Percentiles rank a stretch among this genome's conserved stretches.
phyloP scores from a whole-genome alignment of 53 echinoderm and acorn worm species.

The Paracentrotus lividus region DNA sequence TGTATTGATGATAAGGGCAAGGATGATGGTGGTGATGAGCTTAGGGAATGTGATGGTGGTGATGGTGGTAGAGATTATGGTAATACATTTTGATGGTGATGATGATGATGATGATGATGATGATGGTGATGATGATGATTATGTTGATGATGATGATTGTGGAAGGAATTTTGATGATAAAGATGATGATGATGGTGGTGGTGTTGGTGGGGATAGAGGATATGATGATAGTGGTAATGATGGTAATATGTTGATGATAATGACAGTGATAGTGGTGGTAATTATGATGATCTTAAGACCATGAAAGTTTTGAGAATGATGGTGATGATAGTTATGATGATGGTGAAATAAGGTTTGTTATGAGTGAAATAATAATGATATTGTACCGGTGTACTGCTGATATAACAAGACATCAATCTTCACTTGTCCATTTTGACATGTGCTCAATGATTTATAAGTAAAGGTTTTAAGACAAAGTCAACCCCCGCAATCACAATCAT shows the following conservation, averaged over 20 bases:
- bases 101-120: conserved; percentile 22
- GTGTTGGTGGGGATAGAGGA: not conserved
- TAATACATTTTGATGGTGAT: conserved; percentile 43
- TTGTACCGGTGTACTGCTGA: no score
- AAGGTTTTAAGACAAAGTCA: not conserved
- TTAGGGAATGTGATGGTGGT: not conserved
- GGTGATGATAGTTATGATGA: not conserved
- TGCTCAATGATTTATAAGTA: not conserved
- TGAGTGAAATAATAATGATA: no score
- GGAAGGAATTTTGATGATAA: not conserved
- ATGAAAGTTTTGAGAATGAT: no score
- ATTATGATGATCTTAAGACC: not conserved
- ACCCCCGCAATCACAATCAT: not conserved
- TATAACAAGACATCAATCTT: no score
- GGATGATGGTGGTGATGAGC: not conserved
- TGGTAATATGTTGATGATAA: not conserved
- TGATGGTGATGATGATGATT: not conserved
- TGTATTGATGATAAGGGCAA: not conserved
- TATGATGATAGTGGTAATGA: not conserved
- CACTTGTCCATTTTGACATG: not conserved
- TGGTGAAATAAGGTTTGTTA: no score
- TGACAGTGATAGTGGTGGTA: not conserved
- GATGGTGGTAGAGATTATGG: no score
- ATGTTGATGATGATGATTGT: not conserved
- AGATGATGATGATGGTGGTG: conserved; percentile 1